Evolutionary conservation across 2,113 vertebrate species (phyloP).

Genomic region (Anhinga anhinga): DNA sequence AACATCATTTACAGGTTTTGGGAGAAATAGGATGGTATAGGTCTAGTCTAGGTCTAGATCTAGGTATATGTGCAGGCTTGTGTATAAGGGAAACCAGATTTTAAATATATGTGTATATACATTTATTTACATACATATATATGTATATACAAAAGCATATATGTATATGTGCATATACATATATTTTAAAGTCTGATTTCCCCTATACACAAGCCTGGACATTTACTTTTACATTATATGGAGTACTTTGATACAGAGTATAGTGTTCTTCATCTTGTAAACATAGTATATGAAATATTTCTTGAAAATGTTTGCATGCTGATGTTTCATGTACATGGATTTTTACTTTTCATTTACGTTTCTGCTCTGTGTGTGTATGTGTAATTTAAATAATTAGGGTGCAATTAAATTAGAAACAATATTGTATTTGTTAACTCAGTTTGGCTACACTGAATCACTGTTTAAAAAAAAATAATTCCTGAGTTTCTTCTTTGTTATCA

Average conservation of each 20-base stretch:
- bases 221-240: background rate
- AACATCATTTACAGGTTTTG: background rate
- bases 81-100: background rate
- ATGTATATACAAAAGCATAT: background rate
- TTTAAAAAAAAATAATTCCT: background rate
- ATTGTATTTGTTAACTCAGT: background rate
- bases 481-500: background rate
- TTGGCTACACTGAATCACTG: background rate
- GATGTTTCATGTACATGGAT: background rate
- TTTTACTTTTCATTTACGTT: background rate
- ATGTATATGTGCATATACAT: background rate
- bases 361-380: background rate
- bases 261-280: background rate
- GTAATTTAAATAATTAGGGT: background rate
- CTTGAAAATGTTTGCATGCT: background rate
- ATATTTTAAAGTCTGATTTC: background rate
- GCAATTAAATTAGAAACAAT: background rate
- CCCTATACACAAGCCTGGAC: background rate
- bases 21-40: background rate
- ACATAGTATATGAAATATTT: background rate
- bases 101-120: background rate
- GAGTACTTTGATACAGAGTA: background rate
- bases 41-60: background rate
- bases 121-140: no score
- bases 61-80: background rate